Evolutionary conservation across 92 coral and sea anemone species (phyloP), one percentile per base, ranked within the genome.

Genomic region (Muricea muricata): DNA sequence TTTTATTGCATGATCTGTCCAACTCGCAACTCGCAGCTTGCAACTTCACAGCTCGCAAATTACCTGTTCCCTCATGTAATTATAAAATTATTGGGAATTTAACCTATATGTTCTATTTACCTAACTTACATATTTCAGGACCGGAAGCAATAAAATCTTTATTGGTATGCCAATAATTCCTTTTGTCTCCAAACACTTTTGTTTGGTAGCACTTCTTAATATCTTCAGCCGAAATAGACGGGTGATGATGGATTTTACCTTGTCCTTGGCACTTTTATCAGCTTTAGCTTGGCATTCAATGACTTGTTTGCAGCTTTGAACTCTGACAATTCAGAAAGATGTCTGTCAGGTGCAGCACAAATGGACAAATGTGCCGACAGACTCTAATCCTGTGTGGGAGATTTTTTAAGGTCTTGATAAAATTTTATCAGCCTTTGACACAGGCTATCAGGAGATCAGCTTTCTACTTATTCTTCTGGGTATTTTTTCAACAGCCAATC

Each of bases 151-250:
- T n/a, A n/a, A n/a, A n/a, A n/a, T n/a, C n/a, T n/a, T n/a, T n/a
- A n/a, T n/a, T n/a, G n/a, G n/a, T n/a, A n/a, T n/a, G n/a, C n/a
- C n/a, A n/a, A n/a, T n/a, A n/a, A n/a, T n/a, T n/a, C n/a, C n/a
- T n/a, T n/a, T 86, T 48, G 75, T 54, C 85, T 33, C 88, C 67
- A 54, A 90, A 90, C 32, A 90, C 79, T 13, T 79, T 84, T 31
- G 72, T 78, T 40, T 87, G 87, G 87, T 87, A 87, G 87, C 82
- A 81, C 75, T 81, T 81, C 72, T 82, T 50, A 14, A 70, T 81
- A 57, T 80, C 90, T 71, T 87, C 78, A 17, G 82, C 72, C 42
- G 81, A 70, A 8, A 87, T 87, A 6, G 81, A 80, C 73, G 86
- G 60, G 11, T 39, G 45, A 39, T 39, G 90, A 6, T 87, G 33